Base-by-base conservation (phyloP, 2,888 invertebrate species). In the Zaprionus bogoriensis region DNA sequence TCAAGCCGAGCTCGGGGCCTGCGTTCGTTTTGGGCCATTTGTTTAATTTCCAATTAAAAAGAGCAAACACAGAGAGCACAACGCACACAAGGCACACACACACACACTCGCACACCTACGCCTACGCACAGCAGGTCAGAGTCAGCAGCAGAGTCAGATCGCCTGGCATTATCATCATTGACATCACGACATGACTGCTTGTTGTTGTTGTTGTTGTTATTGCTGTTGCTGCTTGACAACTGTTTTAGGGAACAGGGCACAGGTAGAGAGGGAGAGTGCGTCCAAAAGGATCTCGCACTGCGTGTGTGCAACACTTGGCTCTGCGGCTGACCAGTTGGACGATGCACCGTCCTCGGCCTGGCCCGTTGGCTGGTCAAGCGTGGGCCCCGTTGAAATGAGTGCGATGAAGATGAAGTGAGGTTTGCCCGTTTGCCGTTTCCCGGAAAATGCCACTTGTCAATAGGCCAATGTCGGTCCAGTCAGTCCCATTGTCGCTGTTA, bases 361-460 rank as follows among this genome's bases (percentile, higher is more conserved):
- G 47, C 22, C 20, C 53, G 48, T 46, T 57, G 60, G 10, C 61
- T 65, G 78, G 63, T 63, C 72, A 67, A 68, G 62, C 68, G 73
- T 77, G 77, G 69, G 60, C 57, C 55, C 72, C 58, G 72, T 52
- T 73, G 63, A 70, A 77, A 80, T 74, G 80, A 73, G 67, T 80
- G 73, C 75, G 55, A 57, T 44, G 75, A 58, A 46, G 63, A 66
- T 60, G 76, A 60, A 61, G 54, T 55, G 71, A 80, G 77, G 85
- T 67, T 77, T 70, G 57, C 41, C 39, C 72, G 48, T 46, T 81
- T 81, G 86, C 86, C 86, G 79, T 46, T 81, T 81, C 80, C 86
- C 86, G 79, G 87, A 87, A 83, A 79, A 85, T 87, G 79, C 86
- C 86, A 85, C 85, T 87, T 84, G 87, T 84, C 87, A 87, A 77